These are phyloP conservation scores for Drosophila ficusphila DNA, from an alignment of 1,140 invertebrate species.

Conservation along the genomic window DNA sequence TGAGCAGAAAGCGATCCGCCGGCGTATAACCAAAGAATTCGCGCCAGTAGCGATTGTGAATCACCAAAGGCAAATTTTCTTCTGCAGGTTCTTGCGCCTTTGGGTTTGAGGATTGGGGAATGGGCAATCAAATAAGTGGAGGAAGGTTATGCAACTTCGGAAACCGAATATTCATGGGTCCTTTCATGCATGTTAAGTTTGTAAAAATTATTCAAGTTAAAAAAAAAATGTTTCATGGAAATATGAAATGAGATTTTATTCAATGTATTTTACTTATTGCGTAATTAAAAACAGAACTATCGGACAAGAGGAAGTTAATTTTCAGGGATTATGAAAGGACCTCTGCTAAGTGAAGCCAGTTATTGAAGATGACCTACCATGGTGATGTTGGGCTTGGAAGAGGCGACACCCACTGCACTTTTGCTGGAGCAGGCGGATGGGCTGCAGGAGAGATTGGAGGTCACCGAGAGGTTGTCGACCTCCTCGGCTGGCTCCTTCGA, in stretches of 20 bases:
- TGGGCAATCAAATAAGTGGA: not conserved
- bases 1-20: constrained; percentile 85
- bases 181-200: not conserved
- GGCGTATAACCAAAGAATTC: constrained; percentile 80
- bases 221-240: too few relatives aligned
- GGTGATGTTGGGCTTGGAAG: constrained; percentile 20
- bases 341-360: not conserved
- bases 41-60: constrained; percentile 64
- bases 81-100: constrained; percentile 17
- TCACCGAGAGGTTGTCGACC: constrained; percentile 2
- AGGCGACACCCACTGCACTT: constrained; percentile 1
- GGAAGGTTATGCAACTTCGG: not conserved
- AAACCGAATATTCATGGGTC: not conserved
- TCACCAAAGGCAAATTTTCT: constrained; percentile 29
- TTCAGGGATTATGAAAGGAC: too few relatives aligned
- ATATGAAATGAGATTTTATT: too few relatives aligned
- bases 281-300: not conserved
- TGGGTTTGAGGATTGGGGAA: not conserved
- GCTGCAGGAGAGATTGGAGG: constrained; percentile 5
- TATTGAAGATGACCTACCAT: constrained; percentile 18
- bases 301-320: not conserved
- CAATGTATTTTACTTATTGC: too few relatives aligned
- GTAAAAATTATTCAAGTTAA: not conserved
- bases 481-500: constrained; percentile 4
- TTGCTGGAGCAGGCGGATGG: constrained; percentile 20